phyloP scores from a whole-genome alignment of 2,888 invertebrate genomes.

The Megalurothrips usitatus region DNA sequence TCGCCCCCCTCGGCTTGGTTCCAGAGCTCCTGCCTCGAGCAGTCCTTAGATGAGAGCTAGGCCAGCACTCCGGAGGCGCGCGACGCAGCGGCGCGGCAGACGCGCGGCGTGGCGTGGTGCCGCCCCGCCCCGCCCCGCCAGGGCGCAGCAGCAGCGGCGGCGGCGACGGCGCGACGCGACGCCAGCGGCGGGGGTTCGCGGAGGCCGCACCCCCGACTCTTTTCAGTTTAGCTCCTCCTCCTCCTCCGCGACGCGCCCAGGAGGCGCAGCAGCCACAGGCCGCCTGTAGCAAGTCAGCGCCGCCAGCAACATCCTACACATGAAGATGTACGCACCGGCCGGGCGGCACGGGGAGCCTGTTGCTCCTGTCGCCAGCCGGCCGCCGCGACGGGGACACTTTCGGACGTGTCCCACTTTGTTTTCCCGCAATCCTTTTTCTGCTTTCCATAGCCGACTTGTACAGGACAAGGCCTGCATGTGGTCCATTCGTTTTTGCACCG shows the following conservation, averaged over 20 bases:
- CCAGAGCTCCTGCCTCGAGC: slow-evolving; percentile 7
- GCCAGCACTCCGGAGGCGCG: neutral
- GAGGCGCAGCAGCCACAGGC: neutral
- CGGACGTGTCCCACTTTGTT: no score
- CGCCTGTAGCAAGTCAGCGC: neutral
- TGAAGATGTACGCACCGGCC: neutral
- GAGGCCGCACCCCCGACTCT: neutral
- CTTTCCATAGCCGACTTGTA: no score
- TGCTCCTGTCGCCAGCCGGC: no score
- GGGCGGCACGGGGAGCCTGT: no score
- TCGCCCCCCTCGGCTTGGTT: neutral
- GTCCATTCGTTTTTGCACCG: no score
- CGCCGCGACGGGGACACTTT: no score
- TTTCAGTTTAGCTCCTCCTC: neutral
- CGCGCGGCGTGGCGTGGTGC: neutral
- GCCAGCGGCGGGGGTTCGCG: neutral
- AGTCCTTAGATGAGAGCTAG: slow-evolving; percentile 8
- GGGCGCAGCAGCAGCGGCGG: neutral
- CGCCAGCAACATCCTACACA: neutral
- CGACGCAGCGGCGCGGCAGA: neutral
- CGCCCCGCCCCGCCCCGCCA: neutral
- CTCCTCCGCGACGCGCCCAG: neutral
- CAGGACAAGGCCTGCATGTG: no score
- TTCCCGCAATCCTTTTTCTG: no score
- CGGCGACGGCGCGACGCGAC: neutral